Evolutionary conservation across 2,113 vertebrate genomes (phyloP), one percentile per base, ranked within the genome.

Genomic region (Notarius lentiginosus): DNA sequence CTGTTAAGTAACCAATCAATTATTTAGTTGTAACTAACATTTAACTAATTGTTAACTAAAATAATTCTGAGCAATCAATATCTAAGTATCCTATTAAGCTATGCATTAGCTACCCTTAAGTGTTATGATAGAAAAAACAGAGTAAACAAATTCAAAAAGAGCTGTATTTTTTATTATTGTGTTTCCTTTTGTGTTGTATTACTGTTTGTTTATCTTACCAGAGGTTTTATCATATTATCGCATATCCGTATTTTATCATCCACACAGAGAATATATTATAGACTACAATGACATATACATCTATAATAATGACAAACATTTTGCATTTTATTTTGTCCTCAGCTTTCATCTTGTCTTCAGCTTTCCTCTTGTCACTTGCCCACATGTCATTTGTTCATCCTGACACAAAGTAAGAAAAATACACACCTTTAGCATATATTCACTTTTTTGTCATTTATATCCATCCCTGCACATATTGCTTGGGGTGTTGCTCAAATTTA

Each of bases 391-490:
- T 91, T 92, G 90, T 91, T 84, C 87, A 91, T 91, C 89, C 84
- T 90, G 90, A 92, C 86, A 91, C 89, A 87, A 84, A 92, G 91
- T 89, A 89, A 91, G 92, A 92, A 89, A 93, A 93, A 93, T 94
- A 90, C 89, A 90, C 85, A 72, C 87, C 88, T 89, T 90, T 93
- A 92, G 93, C 94, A 91, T 90, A 92, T 90, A 88, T 92, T 90
- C 87, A 91, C 89, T 90, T 92, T 84, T 87, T 84, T 90, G 91
- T 89, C 91, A 91, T 92, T 81, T 91, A 88, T 88, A 89, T 49
- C 66, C 73, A 85, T 84, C 58, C 72, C 86, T 63, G 47, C 70
- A 79, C 66, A 83, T 55, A 83, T 77, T 85, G 75, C 79, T 79
- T 55, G 85, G 53, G 86, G 87, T 90, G 86, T 89, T 6, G 55